Evolutionary conservation across 2,113 vertebrate genomes (phyloP), one percentile per base, ranked within the genome.

Genomic region (Danionella cerebrum): DNA sequence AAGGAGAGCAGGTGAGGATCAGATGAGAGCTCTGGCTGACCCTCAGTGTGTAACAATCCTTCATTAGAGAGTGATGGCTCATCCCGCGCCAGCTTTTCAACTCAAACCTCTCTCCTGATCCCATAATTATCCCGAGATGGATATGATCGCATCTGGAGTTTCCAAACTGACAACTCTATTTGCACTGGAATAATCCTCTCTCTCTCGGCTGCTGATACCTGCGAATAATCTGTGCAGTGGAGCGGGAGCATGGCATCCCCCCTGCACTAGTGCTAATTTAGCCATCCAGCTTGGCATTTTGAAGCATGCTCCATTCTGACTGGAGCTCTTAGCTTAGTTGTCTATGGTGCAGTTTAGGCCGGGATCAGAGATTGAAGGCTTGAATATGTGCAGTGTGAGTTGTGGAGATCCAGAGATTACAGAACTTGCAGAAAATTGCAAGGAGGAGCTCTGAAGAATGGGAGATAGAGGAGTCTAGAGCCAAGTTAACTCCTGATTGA

Each of bases 81-180:
- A 79, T 84, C 75, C 70, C 2, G 64, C 38, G 47, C 77, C 78
- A 73, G 67, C 76, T 70, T 78, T 76, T 78, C 80, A 79, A 16
- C 41, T 77, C 82, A 82, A 65, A 79, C 76, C 69, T 68, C 68
- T 65, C 73, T 65, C 69, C 70, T 83, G 78, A 86, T 84, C 83
- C 84, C 69, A 71, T 85, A 84, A 88, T 86, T 90, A 87, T 82
- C 75, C 73, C 77, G 76, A 72, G 58, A 67, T 80, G 79, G 79
- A 85, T 83, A 84, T 85, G 82, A 87, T 83, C 82, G 78, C 80
- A 83, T 84, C 79, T 84, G 74, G 82, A 84, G 78, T 86, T 87
- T 85, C 80, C 78, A 84, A 85, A 88, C 84, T 86, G 85, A 86
- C 84, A 85, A 83, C 83, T 88, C 83, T 84, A 87, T 87, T 87